Evolutionary conservation across 2,113 vertebrate genomes (phyloP).

Genomic region (Bufo bufo): DNA sequence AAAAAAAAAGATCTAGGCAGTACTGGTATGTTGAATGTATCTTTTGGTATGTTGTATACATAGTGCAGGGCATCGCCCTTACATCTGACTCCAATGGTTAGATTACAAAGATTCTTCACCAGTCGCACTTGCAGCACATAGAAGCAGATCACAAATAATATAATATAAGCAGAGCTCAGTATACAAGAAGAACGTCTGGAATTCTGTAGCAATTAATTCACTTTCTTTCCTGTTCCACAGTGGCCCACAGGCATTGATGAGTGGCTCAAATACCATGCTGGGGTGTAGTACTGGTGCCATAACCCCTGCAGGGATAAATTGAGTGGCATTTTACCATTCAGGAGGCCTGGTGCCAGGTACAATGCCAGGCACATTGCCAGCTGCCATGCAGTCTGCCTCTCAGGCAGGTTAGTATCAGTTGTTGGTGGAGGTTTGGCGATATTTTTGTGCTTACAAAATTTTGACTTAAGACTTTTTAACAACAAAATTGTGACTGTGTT

Average conservation of each 20-base stretch:
- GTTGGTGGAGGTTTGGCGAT: slow-evolving; percentile 25
- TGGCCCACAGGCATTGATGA: slow-evolving; percentile 94
- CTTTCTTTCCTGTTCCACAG: slow-evolving; percentile 75
- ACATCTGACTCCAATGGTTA: too few species aligned
- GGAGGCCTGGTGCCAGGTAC: slow-evolving; percentile 83
- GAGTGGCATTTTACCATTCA: slow-evolving; percentile 88
- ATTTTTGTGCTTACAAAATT: background rate
- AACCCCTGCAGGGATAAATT: slow-evolving; percentile 84
- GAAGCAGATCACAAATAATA: background rate
- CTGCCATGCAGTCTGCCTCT: slow-evolving; percentile 85
- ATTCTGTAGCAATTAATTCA: slow-evolving; percentile 57
- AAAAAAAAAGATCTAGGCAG: too few species aligned
- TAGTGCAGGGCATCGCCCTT: too few species aligned
- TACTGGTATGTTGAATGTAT: too few species aligned
- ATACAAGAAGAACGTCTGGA: background rate
- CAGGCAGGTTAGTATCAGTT: slow-evolving; percentile 83
- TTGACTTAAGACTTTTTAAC: background rate
- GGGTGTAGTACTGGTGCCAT: slow-evolving; percentile 82
- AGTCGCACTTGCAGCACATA: background rate
- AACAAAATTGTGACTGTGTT: background rate
- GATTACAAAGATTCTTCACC: background rate
- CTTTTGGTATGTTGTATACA: too few species aligned
- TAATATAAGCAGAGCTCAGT: background rate
- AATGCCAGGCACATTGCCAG: slow-evolving; percentile 76
- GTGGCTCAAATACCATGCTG: slow-evolving; percentile 89